Base-by-base conservation (phyloP, 1,140 invertebrate species). In the Amyelois transitella region DNA sequence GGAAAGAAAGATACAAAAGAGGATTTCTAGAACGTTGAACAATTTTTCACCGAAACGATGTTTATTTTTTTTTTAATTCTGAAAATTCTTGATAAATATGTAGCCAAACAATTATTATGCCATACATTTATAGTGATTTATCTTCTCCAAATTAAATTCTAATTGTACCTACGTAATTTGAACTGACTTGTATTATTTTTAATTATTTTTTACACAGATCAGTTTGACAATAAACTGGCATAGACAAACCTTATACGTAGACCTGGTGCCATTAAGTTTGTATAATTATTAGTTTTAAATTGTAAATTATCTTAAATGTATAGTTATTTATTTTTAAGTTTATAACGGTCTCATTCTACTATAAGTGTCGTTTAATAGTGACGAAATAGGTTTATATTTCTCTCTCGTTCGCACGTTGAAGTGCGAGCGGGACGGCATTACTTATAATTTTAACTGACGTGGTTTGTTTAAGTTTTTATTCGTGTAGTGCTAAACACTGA, bases 261-360 rank as follows among this genome's bases (percentile, higher is more conserved):
- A 51, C 45, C 19, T 63, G 58, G 71, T 75, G 71, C 70, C 66
- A 75, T 70, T 76, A 62, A 65, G 45, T 63, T 62, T 71, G 62
- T 70, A 71, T 52, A 58, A 72, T 67, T 66, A 47, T 14, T 75
- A 70, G 57, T 7, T 10, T 3, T 64, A 64, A 57, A 55, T 49
- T 62, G 48, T 76, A 71, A 50, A 69, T 66, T 74, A 74, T 64
- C 73, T 62, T 69, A 72, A 64, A 32, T 70, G 69, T 77, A 72
- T 60, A 69, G 57, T 72, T 73, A 74, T 73, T 74, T 77, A 76
- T 78, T 75, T 58, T 18, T 69, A 73, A 70, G 63, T 48, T 58
- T 53, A 53, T 54, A 18, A n/a, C 44, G 24, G 53, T 50, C 52
- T 51, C 45, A 22, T 43, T n/a, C 18, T 21, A 17, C 45, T 48